A percentile compares a stretch with the other conserved stretches of the same genome.
Conservation (phyloP, 2,797 vertebrate species). For the Craterocephalus amniculus region DNA sequence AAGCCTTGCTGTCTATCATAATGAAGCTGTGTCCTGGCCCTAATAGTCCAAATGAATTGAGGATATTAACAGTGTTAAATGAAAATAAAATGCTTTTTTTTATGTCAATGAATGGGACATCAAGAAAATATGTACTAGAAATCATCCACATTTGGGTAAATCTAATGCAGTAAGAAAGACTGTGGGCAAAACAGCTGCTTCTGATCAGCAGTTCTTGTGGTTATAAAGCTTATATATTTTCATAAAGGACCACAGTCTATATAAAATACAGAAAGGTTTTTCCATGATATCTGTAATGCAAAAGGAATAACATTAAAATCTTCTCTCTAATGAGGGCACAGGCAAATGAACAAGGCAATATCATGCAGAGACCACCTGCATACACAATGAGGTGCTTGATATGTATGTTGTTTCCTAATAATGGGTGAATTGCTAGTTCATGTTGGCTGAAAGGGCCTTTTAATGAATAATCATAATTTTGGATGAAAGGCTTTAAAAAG, state of each 20-base stretch:
- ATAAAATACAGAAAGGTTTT: slow-evolving; percentile 8
- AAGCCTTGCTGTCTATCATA: too few species aligned
- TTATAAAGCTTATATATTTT: not conserved
- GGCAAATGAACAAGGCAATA: slow-evolving; percentile 46
- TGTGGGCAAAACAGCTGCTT: not conserved
- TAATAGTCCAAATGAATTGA: too few species aligned
- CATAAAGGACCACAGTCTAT: not conserved
- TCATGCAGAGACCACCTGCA: slow-evolving; percentile 69
- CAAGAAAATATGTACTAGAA: not conserved
- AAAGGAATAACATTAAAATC: slow-evolving; percentile 46
- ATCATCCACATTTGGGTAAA: not conserved
- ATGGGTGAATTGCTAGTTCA: slow-evolving; percentile 44
- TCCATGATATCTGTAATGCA: slow-evolving; percentile 47
- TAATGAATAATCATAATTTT: slow-evolving; percentile 76
- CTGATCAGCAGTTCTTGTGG: not conserved
- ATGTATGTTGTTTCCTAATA: slow-evolving; percentile 42
- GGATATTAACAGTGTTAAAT: too few species aligned
- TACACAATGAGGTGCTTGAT: slow-evolving; percentile 55
- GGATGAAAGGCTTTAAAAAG: slow-evolving; percentile 73
- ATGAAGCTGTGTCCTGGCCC: not conserved
- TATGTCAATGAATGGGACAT: too few species aligned
- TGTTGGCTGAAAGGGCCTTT: slow-evolving; percentile 63
- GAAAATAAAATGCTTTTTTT: too few species aligned
- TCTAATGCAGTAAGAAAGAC: not conserved
- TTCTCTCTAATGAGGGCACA: slow-evolving; percentile 40